phyloP scores from a whole-genome alignment of 2,113 vertebrate species.

The Orthonyx spaldingii region DNA sequence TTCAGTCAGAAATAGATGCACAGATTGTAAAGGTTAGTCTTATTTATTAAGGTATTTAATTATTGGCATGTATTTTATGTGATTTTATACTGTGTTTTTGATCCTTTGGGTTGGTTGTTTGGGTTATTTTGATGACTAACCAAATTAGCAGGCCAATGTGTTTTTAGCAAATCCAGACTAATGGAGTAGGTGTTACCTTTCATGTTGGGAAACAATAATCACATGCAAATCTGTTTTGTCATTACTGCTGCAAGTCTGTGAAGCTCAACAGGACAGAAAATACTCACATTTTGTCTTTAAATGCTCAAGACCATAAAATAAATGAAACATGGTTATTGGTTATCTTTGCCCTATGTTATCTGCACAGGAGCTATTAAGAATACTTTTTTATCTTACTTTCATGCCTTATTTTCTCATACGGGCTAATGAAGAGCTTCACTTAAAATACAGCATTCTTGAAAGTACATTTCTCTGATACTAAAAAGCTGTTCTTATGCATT shows the following conservation, averaged over 20 bases:
- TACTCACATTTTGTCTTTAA: slow-evolving; percentile 69
- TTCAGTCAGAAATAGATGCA: not conserved
- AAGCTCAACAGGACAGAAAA: slow-evolving; percentile 59
- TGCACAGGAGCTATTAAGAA: slow-evolving; percentile 70
- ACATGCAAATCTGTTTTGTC: slow-evolving; percentile 61
- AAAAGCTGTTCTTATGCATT: slow-evolving; percentile 62
- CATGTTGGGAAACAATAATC: slow-evolving; percentile 21
- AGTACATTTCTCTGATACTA: slow-evolving; percentile 62
- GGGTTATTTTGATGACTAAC: not conserved
- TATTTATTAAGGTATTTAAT: not conserved
- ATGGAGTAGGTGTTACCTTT: slow-evolving; percentile 18
- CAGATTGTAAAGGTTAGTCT: not conserved
- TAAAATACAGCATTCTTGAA: slow-evolving; percentile 67
- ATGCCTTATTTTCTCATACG: slow-evolving; percentile 75
- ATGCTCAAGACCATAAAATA: slow-evolving; percentile 70
- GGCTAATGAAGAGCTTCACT: slow-evolving; percentile 74
- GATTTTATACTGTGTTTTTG: not conserved
- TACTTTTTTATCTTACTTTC: slow-evolving; percentile 69
- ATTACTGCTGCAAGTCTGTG: slow-evolving; percentile 54
- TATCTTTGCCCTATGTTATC: slow-evolving; percentile 69
- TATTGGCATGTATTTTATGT: not conserved
- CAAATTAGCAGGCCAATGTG: not conserved
- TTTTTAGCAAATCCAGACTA: not conserved
- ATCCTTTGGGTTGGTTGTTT: not conserved
- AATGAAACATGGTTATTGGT: slow-evolving; percentile 75